Conservation (phyloP, 2,113 vertebrate genomes). For the Cryptomyrus ogoouensis region DNA sequence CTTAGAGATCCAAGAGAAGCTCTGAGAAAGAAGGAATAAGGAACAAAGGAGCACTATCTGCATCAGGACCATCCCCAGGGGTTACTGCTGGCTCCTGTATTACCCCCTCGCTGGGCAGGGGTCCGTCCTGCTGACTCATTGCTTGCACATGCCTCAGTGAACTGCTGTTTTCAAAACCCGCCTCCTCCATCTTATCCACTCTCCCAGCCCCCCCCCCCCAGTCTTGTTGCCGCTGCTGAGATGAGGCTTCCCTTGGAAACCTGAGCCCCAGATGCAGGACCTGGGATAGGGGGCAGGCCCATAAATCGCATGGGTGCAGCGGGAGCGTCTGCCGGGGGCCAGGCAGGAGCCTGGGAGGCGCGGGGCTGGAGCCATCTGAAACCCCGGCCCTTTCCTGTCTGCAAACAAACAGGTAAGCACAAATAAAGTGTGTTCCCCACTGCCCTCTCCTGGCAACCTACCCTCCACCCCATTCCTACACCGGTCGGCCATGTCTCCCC, state of each 20-base stretch:
- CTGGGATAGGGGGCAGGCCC: conserved; percentile 43
- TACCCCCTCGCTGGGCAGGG: background rate
- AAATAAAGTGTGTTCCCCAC: conserved; percentile 26
- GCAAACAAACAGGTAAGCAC: conserved; percentile 36
- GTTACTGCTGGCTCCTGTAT: background rate
- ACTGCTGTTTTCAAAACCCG: conserved; percentile 35
- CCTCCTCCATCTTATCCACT: background rate
- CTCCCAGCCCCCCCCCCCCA: conserved; percentile 19
- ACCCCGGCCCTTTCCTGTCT: conserved; percentile 18
- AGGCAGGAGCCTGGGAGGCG: conserved; percentile 10
- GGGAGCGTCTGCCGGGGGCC: conserved; percentile 35
- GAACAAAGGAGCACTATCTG: background rate
- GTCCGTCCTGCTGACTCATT: conserved; percentile 1
- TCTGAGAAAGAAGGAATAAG: background rate
- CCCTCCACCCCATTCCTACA: background rate
- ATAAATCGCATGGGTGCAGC: conserved; percentile 46
- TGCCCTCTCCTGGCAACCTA: background rate
- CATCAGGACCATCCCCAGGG: background rate
- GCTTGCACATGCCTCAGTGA: conserved; percentile 4
- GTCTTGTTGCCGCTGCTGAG: conserved; percentile 41
- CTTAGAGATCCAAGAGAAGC: background rate
- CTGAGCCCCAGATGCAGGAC: conserved; percentile 48
- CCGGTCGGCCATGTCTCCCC: background rate
- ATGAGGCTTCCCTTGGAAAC: conserved; percentile 54
- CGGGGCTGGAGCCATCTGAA: background rate